phyloP scores from a whole-genome alignment of 2,797 vertebrate genomes.

The Onychomys torridus region DNA sequence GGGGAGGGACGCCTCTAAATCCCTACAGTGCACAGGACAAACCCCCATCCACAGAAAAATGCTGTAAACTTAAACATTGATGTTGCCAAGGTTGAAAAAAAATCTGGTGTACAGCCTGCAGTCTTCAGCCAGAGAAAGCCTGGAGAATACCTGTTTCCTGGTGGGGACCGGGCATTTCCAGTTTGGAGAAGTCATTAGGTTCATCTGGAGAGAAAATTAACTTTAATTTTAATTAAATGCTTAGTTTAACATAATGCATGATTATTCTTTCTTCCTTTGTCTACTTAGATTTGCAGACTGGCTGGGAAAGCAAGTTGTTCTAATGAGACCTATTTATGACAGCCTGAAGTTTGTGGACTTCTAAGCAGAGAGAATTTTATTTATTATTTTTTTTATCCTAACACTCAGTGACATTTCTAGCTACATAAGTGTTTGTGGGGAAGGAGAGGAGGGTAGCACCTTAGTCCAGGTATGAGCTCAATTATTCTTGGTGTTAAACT shows the following conservation, averaged over 20 bases:
- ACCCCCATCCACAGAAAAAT: background rate
- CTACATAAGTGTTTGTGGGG: background rate
- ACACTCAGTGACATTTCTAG: background rate
- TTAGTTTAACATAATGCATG: background rate
- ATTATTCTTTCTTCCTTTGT: background rate
- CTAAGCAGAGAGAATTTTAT: slow-evolving; percentile 1
- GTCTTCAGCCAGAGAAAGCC: background rate
- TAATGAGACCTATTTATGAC: background rate
- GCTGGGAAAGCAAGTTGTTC: background rate
- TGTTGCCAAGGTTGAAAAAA: background rate
- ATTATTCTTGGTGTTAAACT: background rate
- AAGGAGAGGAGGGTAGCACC: background rate
- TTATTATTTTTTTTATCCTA: background rate
- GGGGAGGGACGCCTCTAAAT: background rate
- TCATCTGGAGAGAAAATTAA: background rate
- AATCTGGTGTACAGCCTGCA: background rate
- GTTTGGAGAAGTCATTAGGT: background rate
- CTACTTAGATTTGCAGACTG: background rate
- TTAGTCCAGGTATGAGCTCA: background rate
- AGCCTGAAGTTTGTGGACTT: background rate
- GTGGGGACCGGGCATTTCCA: background rate
- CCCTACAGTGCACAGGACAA: background rate
- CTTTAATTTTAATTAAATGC: background rate
- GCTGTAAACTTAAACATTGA: background rate
- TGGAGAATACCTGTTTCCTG: background rate